Conservation (phyloP, 1,140 invertebrate genomes). For the Ridgeia piscesae region DNA sequence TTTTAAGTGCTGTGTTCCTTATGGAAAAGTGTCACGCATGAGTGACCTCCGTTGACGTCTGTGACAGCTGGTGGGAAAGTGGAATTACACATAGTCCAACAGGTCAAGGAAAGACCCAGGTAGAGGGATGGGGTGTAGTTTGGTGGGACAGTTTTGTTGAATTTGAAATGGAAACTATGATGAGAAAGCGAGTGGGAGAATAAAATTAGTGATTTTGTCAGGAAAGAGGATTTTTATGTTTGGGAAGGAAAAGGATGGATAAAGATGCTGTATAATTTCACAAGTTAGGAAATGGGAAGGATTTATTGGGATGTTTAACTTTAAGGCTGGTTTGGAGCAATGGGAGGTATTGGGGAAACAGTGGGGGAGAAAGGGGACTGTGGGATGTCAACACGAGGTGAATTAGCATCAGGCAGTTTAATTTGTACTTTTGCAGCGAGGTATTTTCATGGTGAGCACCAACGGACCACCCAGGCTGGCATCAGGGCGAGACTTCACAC, state of each 20-base stretch:
- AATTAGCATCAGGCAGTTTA: background rate
- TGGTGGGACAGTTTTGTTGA: background rate
- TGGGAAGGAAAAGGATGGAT: too few relatives aligned
- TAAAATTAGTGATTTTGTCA: background rate
- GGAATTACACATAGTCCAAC: background rate
- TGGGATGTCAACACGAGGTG: background rate
- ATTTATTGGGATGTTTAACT: background rate
- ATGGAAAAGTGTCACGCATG: background rate
- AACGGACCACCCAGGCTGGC: background rate
- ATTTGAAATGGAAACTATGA: background rate
- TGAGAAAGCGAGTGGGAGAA: background rate
- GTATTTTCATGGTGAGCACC: background rate
- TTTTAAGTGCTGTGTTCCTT: background rate
- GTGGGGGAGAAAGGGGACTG: background rate
- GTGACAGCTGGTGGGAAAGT: slow-evolving; percentile 3
- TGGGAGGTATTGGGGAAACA: background rate
- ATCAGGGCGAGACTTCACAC: background rate
- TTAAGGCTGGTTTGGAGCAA: background rate
- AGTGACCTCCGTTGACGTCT: background rate
- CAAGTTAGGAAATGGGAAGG: background rate
- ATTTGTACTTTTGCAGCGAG: background rate
- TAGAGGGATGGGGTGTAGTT: background rate
- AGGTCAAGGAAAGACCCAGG: background rate
- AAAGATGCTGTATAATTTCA: background rate
- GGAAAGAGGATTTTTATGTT: too few relatives aligned